These are phyloP conservation scores for Strigamia crassipes DNA, from an alignment of 2,888 invertebrate genomes.

Conservation along the genomic window DNA sequence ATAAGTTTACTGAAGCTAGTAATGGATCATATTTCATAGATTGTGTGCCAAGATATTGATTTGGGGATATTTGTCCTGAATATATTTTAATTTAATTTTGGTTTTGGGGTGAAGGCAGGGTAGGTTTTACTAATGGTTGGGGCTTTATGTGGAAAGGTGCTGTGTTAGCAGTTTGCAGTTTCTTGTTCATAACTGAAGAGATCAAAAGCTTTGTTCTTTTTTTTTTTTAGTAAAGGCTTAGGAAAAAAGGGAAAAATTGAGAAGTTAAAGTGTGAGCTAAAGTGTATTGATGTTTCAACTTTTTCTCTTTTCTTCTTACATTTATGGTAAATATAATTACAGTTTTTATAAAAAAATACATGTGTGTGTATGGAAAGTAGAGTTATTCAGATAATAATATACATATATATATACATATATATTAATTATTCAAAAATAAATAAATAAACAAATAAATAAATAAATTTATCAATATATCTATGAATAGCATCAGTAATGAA, in stretches of 20 bases:
- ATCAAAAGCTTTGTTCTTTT: conserved; percentile 16
- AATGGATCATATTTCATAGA: neutral
- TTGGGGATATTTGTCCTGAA: neutral
- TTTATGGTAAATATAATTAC: neutral
- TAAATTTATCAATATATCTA: too few relatives aligned
- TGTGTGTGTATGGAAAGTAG: too few relatives aligned
- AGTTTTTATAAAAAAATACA: too few relatives aligned
- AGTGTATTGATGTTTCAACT: neutral
- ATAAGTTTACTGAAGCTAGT: too few relatives aligned
- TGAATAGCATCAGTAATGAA: too few relatives aligned
- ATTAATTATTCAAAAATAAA: too few relatives aligned
- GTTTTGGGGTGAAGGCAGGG: neutral
- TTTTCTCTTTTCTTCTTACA: neutral
- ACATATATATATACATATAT: too few relatives aligned
- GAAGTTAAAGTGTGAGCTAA: neutral
- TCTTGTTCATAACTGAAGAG: conserved; percentile 14
- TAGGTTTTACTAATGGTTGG: neutral
- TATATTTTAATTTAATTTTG: neutral
- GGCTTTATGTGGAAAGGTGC: neutral
- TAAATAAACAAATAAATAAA: too few relatives aligned
- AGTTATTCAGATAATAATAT: too few relatives aligned
- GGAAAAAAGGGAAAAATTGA: neutral
- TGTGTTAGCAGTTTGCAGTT: neutral
- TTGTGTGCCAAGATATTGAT: neutral
- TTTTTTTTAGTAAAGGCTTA: neutral